Evolutionary conservation across 2,888 invertebrate genomes (phyloP), one percentile per base, ranked within the genome.

Genomic region (Onchidella celtica): DNA sequence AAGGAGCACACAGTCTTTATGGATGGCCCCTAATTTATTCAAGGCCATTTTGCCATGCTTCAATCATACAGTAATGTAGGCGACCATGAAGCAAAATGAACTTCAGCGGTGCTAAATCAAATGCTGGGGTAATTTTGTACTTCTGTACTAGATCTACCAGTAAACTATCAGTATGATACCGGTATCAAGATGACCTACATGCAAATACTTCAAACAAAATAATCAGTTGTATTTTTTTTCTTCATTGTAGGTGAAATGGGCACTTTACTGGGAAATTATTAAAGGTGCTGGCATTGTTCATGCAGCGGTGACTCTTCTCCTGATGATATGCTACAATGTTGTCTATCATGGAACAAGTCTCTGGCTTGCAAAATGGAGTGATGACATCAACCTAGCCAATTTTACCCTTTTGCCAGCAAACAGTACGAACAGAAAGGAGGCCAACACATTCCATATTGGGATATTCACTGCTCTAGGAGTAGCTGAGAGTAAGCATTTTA

Each of bases 351-450:
- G 83, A 63, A 80, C 87, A 40, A 88, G 86, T 68, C 83, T 90
- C 14, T 91, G 90, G 90, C 83, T 91, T 1, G 88, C 89, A 75
- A 65, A 86, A 17, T 91, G 91, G 91, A 90, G 89, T 2, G 87
- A 88, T 14, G 87, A 88, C 66, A 6, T 74, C 1, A 63, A 83
- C 4, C 84, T 90, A 32, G 85, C 85, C 63, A 83, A 89, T 73
- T 75, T 86, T 34, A 86, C 84, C 14, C 57, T 81, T 29, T 77
- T 81, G 27, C 88, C 90, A 11, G 84, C 86, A 1, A 84, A 88
- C 79, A 88, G 88, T 77, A 38, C 86, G 1, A 83, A 84, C 11
- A 81, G 87, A 32, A 59, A 83, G 47, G 83, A 86, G 17, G 83
- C 73, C 38, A 89, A 89, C 79, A 83, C 86, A 55, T 86, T 81